These are phyloP conservation scores for Poeciliopsis gracilis DNA, from an alignment of 2,797 vertebrate genomes.

Conservation along the genomic window DNA sequence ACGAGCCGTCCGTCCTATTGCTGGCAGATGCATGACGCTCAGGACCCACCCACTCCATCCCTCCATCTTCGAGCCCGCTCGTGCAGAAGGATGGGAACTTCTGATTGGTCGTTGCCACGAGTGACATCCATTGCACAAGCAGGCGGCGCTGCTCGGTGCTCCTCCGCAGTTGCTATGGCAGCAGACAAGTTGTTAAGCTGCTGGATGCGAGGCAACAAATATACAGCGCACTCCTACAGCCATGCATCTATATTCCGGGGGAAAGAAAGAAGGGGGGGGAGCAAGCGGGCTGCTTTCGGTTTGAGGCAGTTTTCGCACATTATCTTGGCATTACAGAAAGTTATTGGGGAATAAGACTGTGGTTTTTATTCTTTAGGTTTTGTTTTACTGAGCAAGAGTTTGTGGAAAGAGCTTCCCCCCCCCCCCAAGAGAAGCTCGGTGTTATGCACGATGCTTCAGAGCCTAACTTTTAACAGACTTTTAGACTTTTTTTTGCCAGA, in stretches of 20 bases:
- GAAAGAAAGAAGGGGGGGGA: background rate
- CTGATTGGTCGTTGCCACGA: constrained; percentile 85
- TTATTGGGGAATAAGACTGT: background rate
- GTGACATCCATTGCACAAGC: constrained; percentile 83
- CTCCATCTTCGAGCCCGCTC: constrained; percentile 75
- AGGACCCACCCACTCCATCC: constrained; percentile 75
- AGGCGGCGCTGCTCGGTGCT: constrained; percentile 78
- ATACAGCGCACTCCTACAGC: constrained; percentile 46
- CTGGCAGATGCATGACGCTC: constrained; percentile 57
- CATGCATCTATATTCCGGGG: constrained; percentile 31
- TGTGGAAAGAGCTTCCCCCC: background rate
- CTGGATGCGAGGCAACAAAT: constrained; percentile 74
- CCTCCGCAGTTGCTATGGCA: constrained; percentile 87
- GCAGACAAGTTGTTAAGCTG: constrained; percentile 82
- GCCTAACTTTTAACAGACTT: constrained; percentile 17
- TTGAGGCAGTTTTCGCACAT: background rate
- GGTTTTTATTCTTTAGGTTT: background rate
- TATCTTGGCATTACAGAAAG: background rate
- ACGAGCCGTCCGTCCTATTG: constrained; percentile 72
- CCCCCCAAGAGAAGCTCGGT: background rate
- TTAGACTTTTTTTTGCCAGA: background rate
- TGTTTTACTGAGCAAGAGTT: background rate
- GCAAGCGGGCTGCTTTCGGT: background rate
- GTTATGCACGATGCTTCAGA: background rate
- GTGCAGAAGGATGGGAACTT: constrained; percentile 80